Conservation (phyloP, 2,797 vertebrate genomes). For the Eupleurogrammus muticus region DNA sequence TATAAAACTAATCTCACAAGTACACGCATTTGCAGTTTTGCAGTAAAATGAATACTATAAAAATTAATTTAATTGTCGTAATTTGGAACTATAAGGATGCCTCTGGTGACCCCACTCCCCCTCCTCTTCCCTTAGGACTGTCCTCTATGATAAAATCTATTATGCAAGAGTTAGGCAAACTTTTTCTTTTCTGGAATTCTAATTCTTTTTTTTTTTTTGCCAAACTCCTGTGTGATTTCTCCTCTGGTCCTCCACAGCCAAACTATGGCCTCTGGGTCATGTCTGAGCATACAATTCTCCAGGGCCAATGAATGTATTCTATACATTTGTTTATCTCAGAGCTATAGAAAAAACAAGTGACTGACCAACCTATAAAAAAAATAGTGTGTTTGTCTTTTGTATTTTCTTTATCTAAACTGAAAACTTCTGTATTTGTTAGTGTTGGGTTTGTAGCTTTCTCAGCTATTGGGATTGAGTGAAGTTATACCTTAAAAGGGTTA, state of each 20-base stretch:
- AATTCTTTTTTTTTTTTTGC: constrained; percentile 38
- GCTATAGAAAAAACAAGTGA: constrained; percentile 74
- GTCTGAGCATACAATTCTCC: constrained; percentile 51
- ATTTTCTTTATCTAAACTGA: not conserved
- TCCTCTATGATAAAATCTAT: constrained; percentile 36
- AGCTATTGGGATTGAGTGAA: constrained; percentile 1
- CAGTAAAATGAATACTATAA: too few relatives aligned
- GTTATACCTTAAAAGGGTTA: not conserved
- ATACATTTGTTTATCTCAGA: constrained; percentile 54
- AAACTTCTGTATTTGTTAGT: not conserved
- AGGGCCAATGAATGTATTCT: constrained; percentile 26
- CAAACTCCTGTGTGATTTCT: constrained; percentile 60
- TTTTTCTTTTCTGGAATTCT: constrained; percentile 10
- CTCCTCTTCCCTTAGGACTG: constrained; percentile 38
- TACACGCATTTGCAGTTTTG: not conserved
- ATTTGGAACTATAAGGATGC: constrained; percentile 7
- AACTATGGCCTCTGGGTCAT: constrained; percentile 69
- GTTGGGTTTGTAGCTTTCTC: constrained; percentile 23
- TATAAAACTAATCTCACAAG: not conserved
- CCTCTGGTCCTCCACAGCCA: constrained; percentile 50
- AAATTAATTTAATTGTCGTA: too few relatives aligned
- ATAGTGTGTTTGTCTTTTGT: not conserved
- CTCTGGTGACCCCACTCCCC: constrained; percentile 13
- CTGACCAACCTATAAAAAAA: constrained; percentile 23
- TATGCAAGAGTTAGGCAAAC: constrained; percentile 58